These are phyloP conservation scores for Cheilosia impressa DNA, from an alignment of 2,888 invertebrate genomes.

Conservation along the genomic window DNA sequence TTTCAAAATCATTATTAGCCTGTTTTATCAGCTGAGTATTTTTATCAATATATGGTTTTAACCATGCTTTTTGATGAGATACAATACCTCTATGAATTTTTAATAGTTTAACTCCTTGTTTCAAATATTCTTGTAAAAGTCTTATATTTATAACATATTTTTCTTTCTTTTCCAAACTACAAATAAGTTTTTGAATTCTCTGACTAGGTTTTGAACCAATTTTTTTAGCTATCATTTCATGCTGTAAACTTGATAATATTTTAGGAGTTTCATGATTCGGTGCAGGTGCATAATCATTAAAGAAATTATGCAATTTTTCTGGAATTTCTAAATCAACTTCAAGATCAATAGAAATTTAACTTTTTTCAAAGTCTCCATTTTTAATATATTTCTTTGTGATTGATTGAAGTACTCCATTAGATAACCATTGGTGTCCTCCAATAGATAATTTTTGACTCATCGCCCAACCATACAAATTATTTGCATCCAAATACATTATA, in stretches of 20 bases:
- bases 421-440: slow-evolving; percentile 18
- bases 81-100: slow-evolving; percentile 78
- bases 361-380: not conserved
- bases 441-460: not conserved
- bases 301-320: slow-evolving; percentile 30
- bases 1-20: too few relatives aligned
- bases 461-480: too few relatives aligned
- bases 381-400: slow-evolving; percentile 1
- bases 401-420: not conserved
- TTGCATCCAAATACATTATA: too few relatives aligned
- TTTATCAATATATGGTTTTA: slow-evolving; percentile 75
- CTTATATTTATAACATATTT: slow-evolving; percentile 25
- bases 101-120: slow-evolving; percentile 78
- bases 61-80: slow-evolving; percentile 79
- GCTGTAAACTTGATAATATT: too few relatives aligned
- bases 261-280: too few relatives aligned
- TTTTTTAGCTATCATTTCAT: too few relatives aligned
- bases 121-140: slow-evolving; percentile 38
- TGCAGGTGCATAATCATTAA: too few relatives aligned
- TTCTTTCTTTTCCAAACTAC: slow-evolving; percentile 30
- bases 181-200: not conserved
- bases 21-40: slow-evolving; percentile 77
- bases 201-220: too few relatives aligned
- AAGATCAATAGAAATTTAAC: slow-evolving; percentile 2
- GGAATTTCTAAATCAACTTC: slow-evolving; percentile 39